Evolutionary conservation across 2,113 vertebrate genomes (phyloP), one percentile per base, ranked within the genome.

Genomic region (Labeo rohita): DNA sequence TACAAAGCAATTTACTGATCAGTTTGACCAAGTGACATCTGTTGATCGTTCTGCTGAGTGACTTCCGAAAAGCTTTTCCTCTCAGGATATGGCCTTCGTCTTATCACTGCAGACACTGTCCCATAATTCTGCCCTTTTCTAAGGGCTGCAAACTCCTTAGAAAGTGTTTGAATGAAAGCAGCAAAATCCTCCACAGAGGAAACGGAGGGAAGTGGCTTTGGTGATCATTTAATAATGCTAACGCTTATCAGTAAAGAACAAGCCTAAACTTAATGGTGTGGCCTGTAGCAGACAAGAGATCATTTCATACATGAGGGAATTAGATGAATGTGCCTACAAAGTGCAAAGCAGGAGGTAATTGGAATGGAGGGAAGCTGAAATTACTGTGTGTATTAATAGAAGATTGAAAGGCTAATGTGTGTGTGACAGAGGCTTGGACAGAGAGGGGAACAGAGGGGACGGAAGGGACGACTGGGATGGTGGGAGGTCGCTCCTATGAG

Each of bases 291-390:
- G 66, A 43, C 39, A 81, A 70, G 80, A 89, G 83, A 87, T 76
- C 43, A 85, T 85, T 89, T 89, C 79, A 89, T 86, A 83, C 79
- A 83, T 80, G 82, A 85, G 70, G 79, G 86, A 91, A 78, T 84
- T 85, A 89, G 83, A 91, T 87, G 80, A 90, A 88, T 89, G 68
- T 56, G 78, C 59, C 66, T 86, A 90, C 81, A 90, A 91, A 86
- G 79, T 90, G 63, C 85, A 66, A 90, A 68, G 72, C 49, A 77
- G 36, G 82, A 84, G 52, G 74, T 85, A 85, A 87, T 79, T 50
- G 73, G 66, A 83, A 87, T 61, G 75, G 74, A 75, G 65, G 80
- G 34, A 77, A 77, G 49, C 80, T 85, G 78, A 87, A 84, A 85
- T 81, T 52, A 86, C 75, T 70, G 79, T 70, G 79, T 73, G 59